Evolutionary conservation across 2,888 invertebrate genomes (phyloP).

Genomic region (Callosobruchus maculatus): DNA sequence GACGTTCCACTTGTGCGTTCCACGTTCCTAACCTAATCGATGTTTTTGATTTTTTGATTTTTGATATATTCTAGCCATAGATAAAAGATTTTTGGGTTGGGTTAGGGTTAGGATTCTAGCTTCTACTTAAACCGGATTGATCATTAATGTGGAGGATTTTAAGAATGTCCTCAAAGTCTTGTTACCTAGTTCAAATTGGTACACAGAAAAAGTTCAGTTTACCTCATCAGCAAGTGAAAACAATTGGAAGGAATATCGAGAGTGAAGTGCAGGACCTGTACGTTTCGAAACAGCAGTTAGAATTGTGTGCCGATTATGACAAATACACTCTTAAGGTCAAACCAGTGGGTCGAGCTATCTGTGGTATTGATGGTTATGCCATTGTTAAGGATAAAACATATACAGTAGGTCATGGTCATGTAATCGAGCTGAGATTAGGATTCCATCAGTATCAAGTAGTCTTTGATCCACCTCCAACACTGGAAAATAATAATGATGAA

Average conservation of each 20-base stretch:
- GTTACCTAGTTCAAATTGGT: conserved; percentile 48
- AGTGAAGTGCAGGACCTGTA: conserved; percentile 69
- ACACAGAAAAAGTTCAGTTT: conserved; percentile 55
- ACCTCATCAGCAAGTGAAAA: conserved; percentile 56
- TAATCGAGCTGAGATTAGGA: conserved; percentile 65
- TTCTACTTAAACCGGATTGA: not conserved
- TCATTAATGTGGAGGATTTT: not conserved
- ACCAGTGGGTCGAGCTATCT: conserved; percentile 65
- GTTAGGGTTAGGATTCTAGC: too few relatives aligned
- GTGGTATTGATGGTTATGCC: conserved; percentile 71
- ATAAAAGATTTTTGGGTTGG: too few relatives aligned
- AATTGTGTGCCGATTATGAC: conserved; percentile 55
- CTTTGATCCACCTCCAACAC: conserved; percentile 57
- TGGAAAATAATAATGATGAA: conserved; percentile 29
- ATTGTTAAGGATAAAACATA: conserved; percentile 58
- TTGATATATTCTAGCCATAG: too few relatives aligned
- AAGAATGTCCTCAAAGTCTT: conserved; percentile 1
- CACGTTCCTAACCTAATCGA: too few relatives aligned
- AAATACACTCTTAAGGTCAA: conserved; percentile 56
- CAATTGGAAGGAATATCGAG: conserved; percentile 66
- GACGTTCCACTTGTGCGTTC: too few relatives aligned
- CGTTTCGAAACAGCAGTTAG: conserved; percentile 73
- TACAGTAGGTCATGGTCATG: conserved; percentile 64
- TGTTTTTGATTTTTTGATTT: too few relatives aligned
- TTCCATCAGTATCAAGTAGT: conserved; percentile 63